Percentiles rank a stretch among this genome's conserved stretches.
Evolutionary conservation across 2,888 invertebrate species (phyloP).

Genomic region (Unio delphinus): DNA sequence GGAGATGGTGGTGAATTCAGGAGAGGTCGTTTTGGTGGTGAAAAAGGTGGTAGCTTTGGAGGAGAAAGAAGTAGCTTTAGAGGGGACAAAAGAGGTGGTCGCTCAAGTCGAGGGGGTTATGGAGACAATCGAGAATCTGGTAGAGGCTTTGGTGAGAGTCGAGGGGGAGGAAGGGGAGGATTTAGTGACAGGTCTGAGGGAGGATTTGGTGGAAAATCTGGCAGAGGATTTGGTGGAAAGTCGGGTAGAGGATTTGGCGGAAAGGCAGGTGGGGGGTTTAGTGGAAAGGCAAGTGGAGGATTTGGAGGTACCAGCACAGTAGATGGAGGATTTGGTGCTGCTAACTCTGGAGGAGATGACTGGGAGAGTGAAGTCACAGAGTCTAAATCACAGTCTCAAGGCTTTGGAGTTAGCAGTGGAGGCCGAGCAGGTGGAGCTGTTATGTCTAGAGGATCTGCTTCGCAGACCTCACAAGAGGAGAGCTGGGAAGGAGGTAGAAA

Average conservation of each 20-base stretch:
- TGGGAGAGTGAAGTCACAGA: constrained; percentile 7
- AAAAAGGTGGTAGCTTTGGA: constrained; percentile 9
- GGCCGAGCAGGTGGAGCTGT: background rate
- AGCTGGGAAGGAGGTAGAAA: background rate
- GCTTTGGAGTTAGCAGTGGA: constrained; percentile 1
- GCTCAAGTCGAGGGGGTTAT: constrained; percentile 4
- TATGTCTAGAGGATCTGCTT: background rate
- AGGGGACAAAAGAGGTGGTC: constrained; percentile 9
- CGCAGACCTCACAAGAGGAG: background rate
- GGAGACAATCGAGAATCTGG: constrained; percentile 13
- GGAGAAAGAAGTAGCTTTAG: constrained; percentile 10
- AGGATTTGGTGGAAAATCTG: constrained; percentile 12
- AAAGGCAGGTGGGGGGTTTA: constrained; percentile 12
- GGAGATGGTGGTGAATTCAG: constrained; percentile 13
- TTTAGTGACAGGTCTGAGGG: constrained; percentile 1
- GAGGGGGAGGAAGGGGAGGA: background rate
- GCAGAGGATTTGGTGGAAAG: constrained; percentile 29
- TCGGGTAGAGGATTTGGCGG: constrained; percentile 6
- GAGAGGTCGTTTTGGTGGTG: constrained; percentile 12
- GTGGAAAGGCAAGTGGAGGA: constrained; percentile 4
- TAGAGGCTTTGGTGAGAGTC: background rate
- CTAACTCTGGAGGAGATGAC: constrained; percentile 17
- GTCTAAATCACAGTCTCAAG: background rate
- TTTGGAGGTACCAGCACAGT: constrained; percentile 9
- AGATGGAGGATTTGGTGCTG: constrained; percentile 7